Evolutionary conservation across 2,113 vertebrate species (phyloP).

Genomic region (Eptatretus burgeri): DNA sequence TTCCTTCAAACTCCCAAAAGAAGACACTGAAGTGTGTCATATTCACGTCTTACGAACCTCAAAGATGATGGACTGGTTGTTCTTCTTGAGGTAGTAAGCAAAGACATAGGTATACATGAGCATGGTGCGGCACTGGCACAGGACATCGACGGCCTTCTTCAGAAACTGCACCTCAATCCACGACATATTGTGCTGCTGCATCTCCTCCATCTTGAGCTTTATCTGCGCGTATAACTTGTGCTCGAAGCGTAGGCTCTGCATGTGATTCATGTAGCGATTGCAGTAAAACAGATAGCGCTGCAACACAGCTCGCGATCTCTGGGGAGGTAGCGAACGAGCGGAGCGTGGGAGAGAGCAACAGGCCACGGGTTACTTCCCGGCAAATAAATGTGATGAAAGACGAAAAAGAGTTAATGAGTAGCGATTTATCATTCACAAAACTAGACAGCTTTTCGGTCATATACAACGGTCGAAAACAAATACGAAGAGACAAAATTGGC

Average conservation of each 20-base stretch:
- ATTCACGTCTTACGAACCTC: conserved; percentile 34
- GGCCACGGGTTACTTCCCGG: no score
- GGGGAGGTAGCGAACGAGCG: conserved; percentile 8
- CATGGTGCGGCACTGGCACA: conserved; percentile 97
- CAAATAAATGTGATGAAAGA: no score
- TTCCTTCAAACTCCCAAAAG: no score
- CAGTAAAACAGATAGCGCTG: conserved; percentile 99
- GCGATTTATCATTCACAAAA: no score
- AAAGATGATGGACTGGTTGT: conserved; percentile 99
- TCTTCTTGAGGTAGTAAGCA: conserved; percentile 99
- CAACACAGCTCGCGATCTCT: conserved; percentile 81
- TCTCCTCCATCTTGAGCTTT: conserved; percentile 99
- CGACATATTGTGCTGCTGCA: conserved; percentile 99
- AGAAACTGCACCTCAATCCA: conserved; percentile 99
- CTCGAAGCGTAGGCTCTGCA: conserved; percentile 98
- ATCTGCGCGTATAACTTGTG: conserved; percentile 98
- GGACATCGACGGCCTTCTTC: conserved; percentile 96
- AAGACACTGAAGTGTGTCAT: background rate
- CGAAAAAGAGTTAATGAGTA: no score
- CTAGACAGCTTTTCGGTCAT: no score
- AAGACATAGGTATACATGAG: conserved; percentile 99
- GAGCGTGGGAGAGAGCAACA: no score
- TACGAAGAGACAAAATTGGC: no score
- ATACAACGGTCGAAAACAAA: no score
- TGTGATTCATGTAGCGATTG: conserved; percentile 99